A percentile compares a stretch with the other conserved stretches of the same genome.
Conservation (phyloP, 2,888 invertebrate species). For the Iphiclides podalirius region DNA sequence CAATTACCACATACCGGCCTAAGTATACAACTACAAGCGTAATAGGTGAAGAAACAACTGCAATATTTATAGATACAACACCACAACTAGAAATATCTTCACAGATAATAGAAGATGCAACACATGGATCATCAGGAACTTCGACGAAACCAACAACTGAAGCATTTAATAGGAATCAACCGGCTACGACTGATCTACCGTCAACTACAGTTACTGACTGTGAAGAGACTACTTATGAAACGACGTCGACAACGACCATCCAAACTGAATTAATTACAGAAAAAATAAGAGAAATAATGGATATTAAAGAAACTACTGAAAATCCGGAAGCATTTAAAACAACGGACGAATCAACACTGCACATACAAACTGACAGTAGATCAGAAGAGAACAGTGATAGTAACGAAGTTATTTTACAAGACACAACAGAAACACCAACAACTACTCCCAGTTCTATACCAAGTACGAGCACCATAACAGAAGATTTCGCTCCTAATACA, state of each 20-base stretch:
- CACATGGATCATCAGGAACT: conserved; percentile 34
- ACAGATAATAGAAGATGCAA: conserved; percentile 45
- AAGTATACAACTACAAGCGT: conserved; percentile 55
- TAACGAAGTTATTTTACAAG: conserved; percentile 57
- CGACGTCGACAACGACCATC: conserved; percentile 38
- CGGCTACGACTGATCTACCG: conserved; percentile 38
- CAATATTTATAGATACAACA: conserved; percentile 49
- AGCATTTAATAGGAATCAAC: conserved; percentile 35
- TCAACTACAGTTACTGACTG: conserved; percentile 26
- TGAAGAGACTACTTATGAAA: conserved; percentile 26
- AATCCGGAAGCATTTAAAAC: conserved; percentile 19
- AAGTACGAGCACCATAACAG: conserved; percentile 31
- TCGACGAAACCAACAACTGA: conserved; percentile 28
- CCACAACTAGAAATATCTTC: conserved; percentile 55
- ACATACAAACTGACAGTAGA: conserved; percentile 36
- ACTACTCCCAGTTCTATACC: conserved; percentile 31
- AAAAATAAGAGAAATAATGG: conserved; percentile 42
- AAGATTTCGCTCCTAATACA: conserved; percentile 27
- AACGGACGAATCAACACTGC: conserved; percentile 32
- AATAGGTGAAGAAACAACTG: conserved; percentile 49
- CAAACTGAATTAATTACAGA: conserved; percentile 45
- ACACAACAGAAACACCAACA: conserved; percentile 31
- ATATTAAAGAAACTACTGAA: conserved; percentile 5
- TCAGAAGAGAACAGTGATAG: conserved; percentile 62
- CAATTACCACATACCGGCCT: conserved; percentile 70